Percentiles rank a stretch among this genome's conserved stretches.
Conservation (phyloP, 2,113 vertebrate species). For the Cryptomyrus ogoouensis region DNA sequence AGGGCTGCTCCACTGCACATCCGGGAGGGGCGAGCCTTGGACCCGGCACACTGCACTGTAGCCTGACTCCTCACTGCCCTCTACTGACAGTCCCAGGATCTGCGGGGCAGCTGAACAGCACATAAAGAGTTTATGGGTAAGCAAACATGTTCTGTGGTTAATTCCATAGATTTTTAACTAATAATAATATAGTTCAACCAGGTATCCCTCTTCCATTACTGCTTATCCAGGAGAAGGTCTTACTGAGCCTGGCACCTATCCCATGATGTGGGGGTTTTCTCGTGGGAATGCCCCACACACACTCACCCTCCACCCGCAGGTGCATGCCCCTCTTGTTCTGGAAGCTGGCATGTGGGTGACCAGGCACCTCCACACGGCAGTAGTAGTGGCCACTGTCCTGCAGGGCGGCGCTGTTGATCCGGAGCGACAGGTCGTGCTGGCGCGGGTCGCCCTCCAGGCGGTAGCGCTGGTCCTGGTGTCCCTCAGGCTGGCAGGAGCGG, state of each 20-base stretch:
- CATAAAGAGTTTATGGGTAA: neutral
- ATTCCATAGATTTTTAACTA: neutral
- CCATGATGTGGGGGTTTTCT: neutral
- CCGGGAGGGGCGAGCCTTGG: slow-evolving; percentile 73
- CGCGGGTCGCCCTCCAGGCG: slow-evolving; percentile 78
- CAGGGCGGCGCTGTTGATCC: slow-evolving; percentile 70
- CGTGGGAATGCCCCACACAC: neutral
- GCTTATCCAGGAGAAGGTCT: neutral
- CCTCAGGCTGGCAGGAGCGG: slow-evolving; percentile 65
- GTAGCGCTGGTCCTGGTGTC: slow-evolving; percentile 76
- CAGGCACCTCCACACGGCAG: slow-evolving; percentile 78
- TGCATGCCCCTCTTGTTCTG: slow-evolving; percentile 80
- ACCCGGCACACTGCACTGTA: slow-evolving; percentile 73
- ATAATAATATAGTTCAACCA: neutral
- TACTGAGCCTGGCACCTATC: neutral
- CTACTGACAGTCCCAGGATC: slow-evolving; percentile 73
- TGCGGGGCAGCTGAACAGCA: slow-evolving; percentile 66
- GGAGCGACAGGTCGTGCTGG: slow-evolving; percentile 80
- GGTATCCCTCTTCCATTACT: neutral
- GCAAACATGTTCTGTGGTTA: neutral
- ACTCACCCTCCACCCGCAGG: slow-evolving; percentile 76
- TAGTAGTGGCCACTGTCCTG: slow-evolving; percentile 79
- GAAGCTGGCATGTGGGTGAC: slow-evolving; percentile 67
- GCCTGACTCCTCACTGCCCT: slow-evolving; percentile 48
- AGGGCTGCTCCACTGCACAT: slow-evolving; percentile 68